Base-by-base conservation (phyloP, 2,797 vertebrate genomes). In the Gallinago solitaria region DNA sequence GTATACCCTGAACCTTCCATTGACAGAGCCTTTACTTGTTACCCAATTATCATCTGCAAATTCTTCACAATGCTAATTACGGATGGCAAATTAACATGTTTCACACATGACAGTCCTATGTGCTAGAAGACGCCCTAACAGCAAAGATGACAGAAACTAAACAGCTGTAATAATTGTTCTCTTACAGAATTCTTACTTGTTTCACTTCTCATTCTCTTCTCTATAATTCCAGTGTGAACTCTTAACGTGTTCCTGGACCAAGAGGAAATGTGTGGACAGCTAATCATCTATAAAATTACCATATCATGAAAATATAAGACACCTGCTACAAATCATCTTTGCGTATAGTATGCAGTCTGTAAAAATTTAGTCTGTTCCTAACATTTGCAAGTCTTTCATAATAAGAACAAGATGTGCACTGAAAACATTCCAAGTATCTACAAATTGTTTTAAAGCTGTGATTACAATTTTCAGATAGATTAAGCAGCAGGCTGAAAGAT, bases 321-420 rank as follows among this genome's bases (percentile, higher is more conserved):
- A 97, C 94, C 94, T 97, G 97, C 93, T 97, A 90, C 51, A 97
- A 88, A 97, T 98, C 95, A 97, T 90, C 91, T 91, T 90, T 82
- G 90, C 69, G 59, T 95, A 96, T 54, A 95, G 84, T 90, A 95
- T 43, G 50, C 50, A 81, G 67, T 75, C 95, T 95, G 94, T 95
- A 93, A 97, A 97, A 93, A 97, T 88, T 93, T 91, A 94, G 91
- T 87, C 70, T 77, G 76, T 81, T 95, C 70, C 86, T 95, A 95
- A 95, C 54, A 37, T 96, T 97, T 97, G 95, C 94, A 97, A 89
- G 65, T 76, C 88, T 96, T 89, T 94, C 97, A 89, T 83, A 98
- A 96, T 87, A 97, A 97, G 94, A 97, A 97, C 90, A 97, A 97
- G 90, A 97, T 95, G 95, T 94, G 69, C 78, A 81, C 64, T 95